phyloP scores from a whole-genome alignment of 2,888 invertebrate species.

The Xestia c-nigrum region DNA sequence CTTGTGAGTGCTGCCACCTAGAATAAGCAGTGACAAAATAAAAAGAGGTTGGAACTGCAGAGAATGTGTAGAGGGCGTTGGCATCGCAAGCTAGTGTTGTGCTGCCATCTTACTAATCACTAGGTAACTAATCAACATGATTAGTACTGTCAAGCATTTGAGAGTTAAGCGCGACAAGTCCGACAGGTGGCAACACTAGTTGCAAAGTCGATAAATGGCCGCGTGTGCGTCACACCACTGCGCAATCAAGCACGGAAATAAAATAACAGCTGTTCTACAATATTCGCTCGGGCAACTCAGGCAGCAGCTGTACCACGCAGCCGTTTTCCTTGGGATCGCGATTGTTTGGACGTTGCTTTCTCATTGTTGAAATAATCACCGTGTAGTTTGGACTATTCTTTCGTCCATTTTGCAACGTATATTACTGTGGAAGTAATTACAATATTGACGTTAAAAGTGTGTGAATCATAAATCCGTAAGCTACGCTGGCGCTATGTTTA shows the following conservation, averaged over 20 bases:
- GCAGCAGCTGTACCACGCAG: constrained; percentile 86
- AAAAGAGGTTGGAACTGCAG: not conserved
- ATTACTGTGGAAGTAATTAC: constrained; percentile 75
- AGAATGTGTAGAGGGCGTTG: constrained; percentile 20
- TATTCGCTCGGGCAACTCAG: constrained; percentile 89
- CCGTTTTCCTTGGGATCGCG: constrained; percentile 87
- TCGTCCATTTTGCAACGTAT: constrained; percentile 80
- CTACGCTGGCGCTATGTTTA: constrained; percentile 87
- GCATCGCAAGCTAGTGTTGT: constrained; percentile 30
- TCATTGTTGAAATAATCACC: constrained; percentile 83
- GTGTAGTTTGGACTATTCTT: constrained; percentile 79
- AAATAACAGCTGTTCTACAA: constrained; percentile 90
- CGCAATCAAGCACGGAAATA: constrained; percentile 90
- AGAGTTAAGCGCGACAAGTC: not conserved
- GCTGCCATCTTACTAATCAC: constrained; percentile 46
- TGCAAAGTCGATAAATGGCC: constrained; percentile 81
- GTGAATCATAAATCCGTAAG: constrained; percentile 83
- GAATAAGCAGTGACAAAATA: not conserved
- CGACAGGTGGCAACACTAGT: constrained; percentile 68
- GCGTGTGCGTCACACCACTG: constrained; percentile 86
- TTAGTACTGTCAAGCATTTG: not conserved
- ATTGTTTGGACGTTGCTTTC: constrained; percentile 86
- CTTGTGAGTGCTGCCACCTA: constrained; percentile 46
- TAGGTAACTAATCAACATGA: constrained; percentile 18
- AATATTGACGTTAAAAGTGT: constrained; percentile 86